Percentiles rank a stretch among this genome's conserved stretches.
These are phyloP conservation scores for Parotocinclus haroldoi DNA, from an alignment of 2,797 vertebrate genomes.

Conservation along the genomic window DNA sequence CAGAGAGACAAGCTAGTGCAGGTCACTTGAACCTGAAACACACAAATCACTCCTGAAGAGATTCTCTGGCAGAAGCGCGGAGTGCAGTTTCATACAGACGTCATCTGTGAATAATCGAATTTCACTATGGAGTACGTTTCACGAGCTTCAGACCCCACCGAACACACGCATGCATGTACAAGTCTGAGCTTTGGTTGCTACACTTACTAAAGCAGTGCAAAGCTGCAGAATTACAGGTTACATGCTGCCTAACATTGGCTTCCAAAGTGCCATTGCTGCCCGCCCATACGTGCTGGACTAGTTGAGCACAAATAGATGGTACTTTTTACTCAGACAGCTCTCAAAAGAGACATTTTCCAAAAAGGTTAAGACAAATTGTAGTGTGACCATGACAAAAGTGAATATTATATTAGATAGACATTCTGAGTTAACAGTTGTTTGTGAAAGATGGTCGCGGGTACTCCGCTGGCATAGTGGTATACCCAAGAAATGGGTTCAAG, in stretches of 20 bases:
- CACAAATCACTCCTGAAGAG: constrained; percentile 20
- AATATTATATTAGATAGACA: too few species aligned
- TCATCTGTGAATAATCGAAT: constrained; percentile 38
- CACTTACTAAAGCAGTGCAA: background rate
- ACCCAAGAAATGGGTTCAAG: too few species aligned
- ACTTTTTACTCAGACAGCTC: background rate
- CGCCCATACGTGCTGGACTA: background rate
- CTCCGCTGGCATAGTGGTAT: too few species aligned
- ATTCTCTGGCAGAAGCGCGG: constrained; percentile 13
- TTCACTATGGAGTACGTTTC: constrained; percentile 14
- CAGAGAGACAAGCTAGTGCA: constrained; percentile 31
- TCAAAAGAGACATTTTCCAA: background rate
- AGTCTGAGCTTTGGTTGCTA: background rate
- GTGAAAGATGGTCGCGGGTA: too few species aligned
- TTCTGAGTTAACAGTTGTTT: too few species aligned
- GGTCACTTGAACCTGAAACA: constrained; percentile 16
- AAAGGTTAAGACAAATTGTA: too few species aligned
- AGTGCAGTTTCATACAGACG: constrained; percentile 35
- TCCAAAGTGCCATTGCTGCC: background rate
- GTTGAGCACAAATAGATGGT: background rate
- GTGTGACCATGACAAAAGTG: too few species aligned
- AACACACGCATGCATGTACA: background rate
- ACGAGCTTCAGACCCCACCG: constrained; percentile 1
- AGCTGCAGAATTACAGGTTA: constrained; percentile 17
- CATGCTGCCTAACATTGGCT: constrained; percentile 1